Conservation (phyloP, 1,140 invertebrate species). For the Amphibalanus amphitrite region DNA sequence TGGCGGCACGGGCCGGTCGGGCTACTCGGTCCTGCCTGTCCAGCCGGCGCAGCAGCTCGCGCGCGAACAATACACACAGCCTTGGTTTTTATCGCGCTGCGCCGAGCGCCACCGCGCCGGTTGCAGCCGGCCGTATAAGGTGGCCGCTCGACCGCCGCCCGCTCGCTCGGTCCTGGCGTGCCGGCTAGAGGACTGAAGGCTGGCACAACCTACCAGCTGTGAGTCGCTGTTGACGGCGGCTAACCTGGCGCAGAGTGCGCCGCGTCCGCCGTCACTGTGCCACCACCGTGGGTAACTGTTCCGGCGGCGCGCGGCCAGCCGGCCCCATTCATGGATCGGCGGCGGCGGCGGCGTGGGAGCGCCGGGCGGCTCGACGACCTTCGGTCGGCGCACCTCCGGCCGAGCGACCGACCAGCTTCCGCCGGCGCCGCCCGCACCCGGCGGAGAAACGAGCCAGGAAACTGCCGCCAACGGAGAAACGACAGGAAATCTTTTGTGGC, state of each 20-base stretch:
- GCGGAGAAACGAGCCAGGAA: neutral
- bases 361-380: too few relatives aligned
- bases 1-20: too few relatives aligned
- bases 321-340: neutral
- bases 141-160: neutral
- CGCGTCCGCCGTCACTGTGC: too few relatives aligned
- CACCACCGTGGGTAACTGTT: neutral
- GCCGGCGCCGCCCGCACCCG: too few relatives aligned
- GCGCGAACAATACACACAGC: neutral
- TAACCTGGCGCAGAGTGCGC: too few relatives aligned
- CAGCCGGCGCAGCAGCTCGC: too few relatives aligned
- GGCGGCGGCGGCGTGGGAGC: neutral
- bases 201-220: too few relatives aligned
- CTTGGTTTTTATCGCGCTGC: neutral
- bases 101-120: neutral
- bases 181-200: too few relatives aligned
- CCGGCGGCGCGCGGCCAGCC: too few relatives aligned
- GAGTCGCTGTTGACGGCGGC: too few relatives aligned
- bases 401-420: neutral
- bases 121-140: neutral
- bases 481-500: neutral
- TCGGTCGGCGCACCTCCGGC: neutral
- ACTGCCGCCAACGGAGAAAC: neutral
- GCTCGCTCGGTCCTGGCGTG: too few relatives aligned
- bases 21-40: too few relatives aligned